Conservation (phyloP, 2,888 invertebrate genomes). For the Cephus rjabovi region DNA sequence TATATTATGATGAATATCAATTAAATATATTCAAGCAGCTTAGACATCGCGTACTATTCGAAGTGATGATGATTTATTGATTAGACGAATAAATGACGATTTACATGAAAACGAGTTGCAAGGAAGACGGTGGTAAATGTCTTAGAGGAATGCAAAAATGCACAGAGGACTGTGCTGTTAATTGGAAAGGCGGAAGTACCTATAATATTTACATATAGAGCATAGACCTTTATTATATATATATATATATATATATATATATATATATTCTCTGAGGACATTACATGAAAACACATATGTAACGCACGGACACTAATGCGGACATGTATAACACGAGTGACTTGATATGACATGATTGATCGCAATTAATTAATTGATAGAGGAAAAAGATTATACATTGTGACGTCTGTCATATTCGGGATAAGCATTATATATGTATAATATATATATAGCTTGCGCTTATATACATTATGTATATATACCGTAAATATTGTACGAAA, state of each 20-base stretch:
- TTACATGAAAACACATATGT: background rate
- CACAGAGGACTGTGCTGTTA: background rate
- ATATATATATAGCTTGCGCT: slow-evolving; percentile 51
- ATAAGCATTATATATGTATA: slow-evolving; percentile 47
- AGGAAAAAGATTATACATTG: slow-evolving; percentile 16
- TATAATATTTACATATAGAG: background rate
- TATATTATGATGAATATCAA: slow-evolving; percentile 43
- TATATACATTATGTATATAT: slow-evolving; percentile 57
- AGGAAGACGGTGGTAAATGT: background rate
- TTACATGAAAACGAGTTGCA: background rate
- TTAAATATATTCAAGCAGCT: slow-evolving; percentile 29
- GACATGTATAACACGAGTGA: background rate
- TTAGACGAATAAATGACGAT: background rate
- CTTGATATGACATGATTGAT: background rate
- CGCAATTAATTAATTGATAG: slow-evolving; percentile 7
- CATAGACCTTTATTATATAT: background rate
- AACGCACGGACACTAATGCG: background rate
- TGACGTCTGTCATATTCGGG: slow-evolving; percentile 15
- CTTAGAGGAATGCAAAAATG: background rate
- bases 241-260: background rate
- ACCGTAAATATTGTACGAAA: slow-evolving; percentile 29
- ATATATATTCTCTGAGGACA: background rate
- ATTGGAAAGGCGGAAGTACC: background rate
- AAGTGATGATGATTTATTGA: slow-evolving; percentile 24
- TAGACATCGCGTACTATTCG: slow-evolving; percentile 46